A percentile compares a stretch with the other conserved stretches of the same genome.
These are phyloP conservation scores for Alfaro cultratus DNA, from an alignment of 2,797 vertebrate species.

Conservation along the genomic window DNA sequence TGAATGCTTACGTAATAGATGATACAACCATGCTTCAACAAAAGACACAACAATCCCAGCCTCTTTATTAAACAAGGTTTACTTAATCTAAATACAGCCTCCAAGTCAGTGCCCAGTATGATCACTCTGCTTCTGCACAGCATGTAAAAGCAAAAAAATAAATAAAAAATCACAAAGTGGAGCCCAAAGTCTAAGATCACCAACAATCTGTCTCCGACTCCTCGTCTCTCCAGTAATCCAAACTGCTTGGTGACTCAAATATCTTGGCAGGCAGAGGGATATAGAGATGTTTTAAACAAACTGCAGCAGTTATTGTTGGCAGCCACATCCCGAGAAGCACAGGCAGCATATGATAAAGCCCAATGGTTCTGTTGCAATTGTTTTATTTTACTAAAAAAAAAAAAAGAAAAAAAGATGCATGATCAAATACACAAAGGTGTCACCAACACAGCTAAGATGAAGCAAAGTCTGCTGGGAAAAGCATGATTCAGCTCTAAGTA, in stretches of 20 bases:
- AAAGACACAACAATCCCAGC: not conserved
- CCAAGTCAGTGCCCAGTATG: not conserved
- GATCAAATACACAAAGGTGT: constrained; percentile 47
- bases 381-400: constrained; percentile 30
- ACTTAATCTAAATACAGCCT: not conserved
- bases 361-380: constrained; percentile 37
- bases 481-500: not conserved
- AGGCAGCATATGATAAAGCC: constrained; percentile 43
- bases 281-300: constrained; percentile 56
- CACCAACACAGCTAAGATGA: constrained; percentile 42
- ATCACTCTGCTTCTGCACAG: not conserved
- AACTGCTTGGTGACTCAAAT: constrained; percentile 51
- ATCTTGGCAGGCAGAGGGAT: constrained; percentile 50
- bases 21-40: not conserved
- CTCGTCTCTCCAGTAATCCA: constrained; percentile 47
- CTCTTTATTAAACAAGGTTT: not conserved
- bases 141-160: not conserved
- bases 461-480: constrained; percentile 28
- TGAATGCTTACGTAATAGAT: not conserved
- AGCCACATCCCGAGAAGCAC: constrained; percentile 43
- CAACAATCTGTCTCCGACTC: constrained; percentile 48
- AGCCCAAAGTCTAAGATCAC: constrained; percentile 46
- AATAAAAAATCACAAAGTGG: not conserved
- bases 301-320: constrained; percentile 64
- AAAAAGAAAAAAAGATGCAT: not conserved